Base-by-base conservation (phyloP, 1,140 invertebrate species). In the Drosophila quadrilineata region DNA sequence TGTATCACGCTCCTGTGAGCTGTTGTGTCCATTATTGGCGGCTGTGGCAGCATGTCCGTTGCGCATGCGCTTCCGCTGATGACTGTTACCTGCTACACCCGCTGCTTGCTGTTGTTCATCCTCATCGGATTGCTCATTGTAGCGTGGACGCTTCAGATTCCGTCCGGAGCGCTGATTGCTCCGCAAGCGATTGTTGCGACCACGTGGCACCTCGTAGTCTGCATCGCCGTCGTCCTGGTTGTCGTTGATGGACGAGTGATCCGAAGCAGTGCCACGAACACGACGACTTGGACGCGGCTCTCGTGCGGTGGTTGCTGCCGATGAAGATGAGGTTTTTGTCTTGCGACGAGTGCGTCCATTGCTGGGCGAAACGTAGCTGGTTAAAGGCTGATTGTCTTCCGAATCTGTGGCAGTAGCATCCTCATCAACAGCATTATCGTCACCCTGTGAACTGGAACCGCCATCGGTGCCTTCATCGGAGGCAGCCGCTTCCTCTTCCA, bases 61-160 rank as follows among this genome's bases (percentile, higher is more conserved):
- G 9, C 72, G 70, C 2, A 73, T 31, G 8, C 68, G 52, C 36
- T 84, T 76, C 2, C 72, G 71, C 35, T 57, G 28, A 45, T 5
- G 53, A 24, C 4, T 29, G 26, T n/a, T n/a, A n/a, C n/a, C n/a
- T n/a, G n/a, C n/a, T n/a, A n/a, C n/a, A n/a, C n/a, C n/a, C n/a
- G n/a, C n/a, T n/a, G n/a, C n/a, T n/a, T 28, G 48, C 43, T 67
- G 53, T 16, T 91, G 90, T 59, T 92, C 93, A 66, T 94, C 85
- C 31, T 90, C 89, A 64, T 92, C 91, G 63, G 92, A 93, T 70
- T 94, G 92, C 73, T 94, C 93, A 75, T 93, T 93, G 74, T 94
- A 94, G 4, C 90, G 91, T 2, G 91, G 91, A 12, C 92, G 91
- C 43, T 92, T 92, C 28, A 69, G 90, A 60, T 71, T 92, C 71